Base-by-base conservation (phyloP, 2,888 invertebrate genomes). In the Timema podura region DNA sequence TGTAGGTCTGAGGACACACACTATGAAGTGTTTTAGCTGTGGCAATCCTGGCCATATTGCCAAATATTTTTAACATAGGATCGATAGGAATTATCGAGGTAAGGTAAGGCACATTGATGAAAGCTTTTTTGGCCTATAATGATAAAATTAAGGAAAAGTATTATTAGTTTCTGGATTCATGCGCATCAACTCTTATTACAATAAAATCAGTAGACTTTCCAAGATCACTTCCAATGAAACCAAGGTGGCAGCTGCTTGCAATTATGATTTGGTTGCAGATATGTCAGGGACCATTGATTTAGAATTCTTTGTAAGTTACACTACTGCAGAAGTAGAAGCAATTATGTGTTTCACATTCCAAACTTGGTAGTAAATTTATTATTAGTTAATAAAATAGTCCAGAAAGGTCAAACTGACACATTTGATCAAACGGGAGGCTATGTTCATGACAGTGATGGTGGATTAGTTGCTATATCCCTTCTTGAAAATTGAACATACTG, bases 401-500 rank as follows among this genome's bases (percentile, higher is more conserved):
- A 61, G 13, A 61, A 30, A 11, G 30, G 30, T 11, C 2, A 61
- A 44, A 61, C 2, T 30, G 30, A 44, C 30, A 61, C 13, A 1
- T 61, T 61, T 61, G 44, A 61, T 44, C 5, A 61, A 30, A 30
- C 10, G 1, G 13, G 30, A 61, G n/a, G 61, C 9, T 61, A 61
- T 61, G 6, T 30, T 8, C 61, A 61, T 61, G 61, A 61, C 11
- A 16, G 2, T 6, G 8, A 7, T 44, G 61, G 16, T 30, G 30
- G 45, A 8, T 11, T 61, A 6, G 61, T 61, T 15, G 30, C 61
- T 44, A 61, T 45, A 11, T 30, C 61, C 30, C 45, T 44, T 44
- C 13, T 61, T 30, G 45, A 61, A 59, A 61, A 61, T 44, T 44
- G 61, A 45, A 45, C 45, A 61, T 61, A 61, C 45, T 61, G 61